Conservation (phyloP, 2,888 invertebrate species). For the Operophtera brumata region DNA sequence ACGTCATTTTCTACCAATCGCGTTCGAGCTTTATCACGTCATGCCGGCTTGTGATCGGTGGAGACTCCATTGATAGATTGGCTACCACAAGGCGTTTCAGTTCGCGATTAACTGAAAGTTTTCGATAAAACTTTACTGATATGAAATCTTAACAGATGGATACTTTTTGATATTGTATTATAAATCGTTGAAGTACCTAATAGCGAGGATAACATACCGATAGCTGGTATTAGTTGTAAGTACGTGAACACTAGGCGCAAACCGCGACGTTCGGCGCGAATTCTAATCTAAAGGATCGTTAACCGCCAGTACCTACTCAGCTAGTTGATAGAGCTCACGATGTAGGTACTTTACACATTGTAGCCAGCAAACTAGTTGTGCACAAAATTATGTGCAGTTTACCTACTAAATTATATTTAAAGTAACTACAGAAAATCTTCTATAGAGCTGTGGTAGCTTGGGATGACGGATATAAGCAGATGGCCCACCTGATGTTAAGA, state of each 20-base stretch:
- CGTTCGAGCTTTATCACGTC: constrained; percentile 54
- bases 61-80: constrained; percentile 71
- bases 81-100: constrained; percentile 69
- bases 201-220: constrained; percentile 5
- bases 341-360: background rate
- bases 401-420: background rate
- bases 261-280: constrained; percentile 46
- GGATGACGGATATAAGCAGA: too few relatives aligned
- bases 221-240: constrained; percentile 14
- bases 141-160: constrained; percentile 62
- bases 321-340: constrained; percentile 12
- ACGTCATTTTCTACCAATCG: constrained; percentile 66
- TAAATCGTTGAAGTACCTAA: constrained; percentile 15
- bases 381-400: too few relatives aligned
- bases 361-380: background rate
- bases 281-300: constrained; percentile 41
- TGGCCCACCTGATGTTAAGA: too few relatives aligned
- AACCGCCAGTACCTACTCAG: constrained; percentile 11
- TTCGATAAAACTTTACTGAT: constrained; percentile 74
- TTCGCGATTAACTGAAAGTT: constrained; percentile 76
- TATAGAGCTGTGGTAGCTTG: background rate
- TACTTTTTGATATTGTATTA: constrained; percentile 43
- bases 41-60: constrained; percentile 57
- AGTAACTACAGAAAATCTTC: background rate
- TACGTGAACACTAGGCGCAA: constrained; percentile 40